Conservation (phyloP, 2,113 vertebrate species). For the Lichenostomus cassidix region DNA sequence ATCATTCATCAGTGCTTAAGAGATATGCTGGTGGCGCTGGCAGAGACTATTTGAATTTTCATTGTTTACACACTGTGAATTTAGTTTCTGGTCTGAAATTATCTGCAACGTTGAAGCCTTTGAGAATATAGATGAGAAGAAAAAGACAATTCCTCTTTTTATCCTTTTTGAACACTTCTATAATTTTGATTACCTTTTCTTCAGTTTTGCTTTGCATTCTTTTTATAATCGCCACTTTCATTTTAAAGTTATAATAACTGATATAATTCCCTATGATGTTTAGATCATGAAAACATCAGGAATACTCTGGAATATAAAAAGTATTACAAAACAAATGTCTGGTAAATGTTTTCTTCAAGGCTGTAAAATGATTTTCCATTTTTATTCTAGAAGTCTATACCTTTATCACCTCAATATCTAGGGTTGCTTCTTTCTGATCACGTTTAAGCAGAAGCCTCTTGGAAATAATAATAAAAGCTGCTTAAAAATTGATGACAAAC, state of each 20-base stretch:
- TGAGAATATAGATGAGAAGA: conserved; percentile 20
- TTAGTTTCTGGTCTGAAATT: conserved; percentile 54
- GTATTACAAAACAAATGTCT: neutral
- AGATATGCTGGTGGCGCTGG: conserved; percentile 11
- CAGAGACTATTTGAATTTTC: conserved; percentile 54
- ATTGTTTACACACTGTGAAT: conserved; percentile 59
- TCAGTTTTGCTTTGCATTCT: neutral
- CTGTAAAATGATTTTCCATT: neutral
- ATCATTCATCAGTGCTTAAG: conserved; percentile 64
- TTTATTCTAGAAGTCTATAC: neutral
- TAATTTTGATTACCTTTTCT: neutral
- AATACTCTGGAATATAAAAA: neutral
- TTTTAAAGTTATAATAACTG: neutral
- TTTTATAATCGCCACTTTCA: neutral
- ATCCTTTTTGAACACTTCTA: neutral
- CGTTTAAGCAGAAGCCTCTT: neutral
- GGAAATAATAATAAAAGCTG: neutral
- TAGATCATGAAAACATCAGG: neutral
- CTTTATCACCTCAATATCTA: neutral
- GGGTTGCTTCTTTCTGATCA: neutral
- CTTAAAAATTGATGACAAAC: neutral
- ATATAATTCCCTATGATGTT: neutral
- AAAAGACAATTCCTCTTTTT: neutral
- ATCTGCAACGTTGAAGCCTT: conserved; percentile 32
- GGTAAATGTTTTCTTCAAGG: neutral